phyloP scores from a whole-genome alignment of 37 sponge, comb jelly and placozoan species.

The Mnemiopsis leidyi region DNA sequence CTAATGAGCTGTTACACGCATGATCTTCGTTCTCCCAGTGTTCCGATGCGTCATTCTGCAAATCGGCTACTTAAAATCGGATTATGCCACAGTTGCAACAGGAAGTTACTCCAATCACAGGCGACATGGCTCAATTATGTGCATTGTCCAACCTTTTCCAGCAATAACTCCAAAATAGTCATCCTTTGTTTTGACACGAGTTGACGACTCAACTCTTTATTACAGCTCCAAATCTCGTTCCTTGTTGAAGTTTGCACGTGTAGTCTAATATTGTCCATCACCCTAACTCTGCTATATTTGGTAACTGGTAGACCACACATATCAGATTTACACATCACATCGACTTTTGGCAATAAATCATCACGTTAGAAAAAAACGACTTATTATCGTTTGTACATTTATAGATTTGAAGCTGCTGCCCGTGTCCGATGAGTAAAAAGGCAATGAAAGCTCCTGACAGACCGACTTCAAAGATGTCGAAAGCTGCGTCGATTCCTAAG shows the following conservation, averaged over 20 bases:
- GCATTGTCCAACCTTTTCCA: background rate
- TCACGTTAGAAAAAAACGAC: background rate
- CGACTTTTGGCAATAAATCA: background rate
- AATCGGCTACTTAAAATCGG: background rate
- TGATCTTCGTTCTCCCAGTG: background rate
- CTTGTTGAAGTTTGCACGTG: too few relatives aligned
- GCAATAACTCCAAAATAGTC: background rate
- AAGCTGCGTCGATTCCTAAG: background rate
- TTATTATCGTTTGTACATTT: background rate
- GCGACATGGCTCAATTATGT: background rate
- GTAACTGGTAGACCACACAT: background rate
- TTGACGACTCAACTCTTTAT: background rate
- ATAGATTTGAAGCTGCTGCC: too few relatives aligned
- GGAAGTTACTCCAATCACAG: background rate
- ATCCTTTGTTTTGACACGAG: background rate
- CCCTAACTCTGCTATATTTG: too few relatives aligned
- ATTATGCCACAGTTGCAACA: background rate
- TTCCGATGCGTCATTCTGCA: background rate
- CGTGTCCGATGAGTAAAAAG: slow-evolving; percentile 46
- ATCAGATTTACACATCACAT: background rate
- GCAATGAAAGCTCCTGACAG: background rate
- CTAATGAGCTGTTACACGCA: background rate
- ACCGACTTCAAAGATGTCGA: background rate
- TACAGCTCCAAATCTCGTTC: background rate
- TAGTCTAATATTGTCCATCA: too few relatives aligned